Evolutionary conservation across 2,113 vertebrate species (phyloP).

Genomic region (Onychostoma macrolepis): DNA sequence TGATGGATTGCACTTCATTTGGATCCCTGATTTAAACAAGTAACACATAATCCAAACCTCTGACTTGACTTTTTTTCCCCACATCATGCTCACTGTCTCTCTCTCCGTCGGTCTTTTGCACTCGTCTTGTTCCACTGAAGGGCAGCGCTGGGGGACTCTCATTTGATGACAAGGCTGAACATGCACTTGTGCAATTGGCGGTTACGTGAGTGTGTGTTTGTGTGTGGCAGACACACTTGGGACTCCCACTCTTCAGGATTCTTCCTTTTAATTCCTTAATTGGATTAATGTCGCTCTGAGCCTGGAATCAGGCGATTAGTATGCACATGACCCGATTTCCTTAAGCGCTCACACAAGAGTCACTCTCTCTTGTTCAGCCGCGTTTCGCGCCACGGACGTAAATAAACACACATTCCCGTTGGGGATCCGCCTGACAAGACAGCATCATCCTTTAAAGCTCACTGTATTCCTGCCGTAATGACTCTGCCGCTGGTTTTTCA

Average conservation of each 20-base stretch:
- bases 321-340: constrained; percentile 61
- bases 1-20: constrained; percentile 60
- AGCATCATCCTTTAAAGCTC: constrained; percentile 26
- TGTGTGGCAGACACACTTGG: constrained; percentile 47
- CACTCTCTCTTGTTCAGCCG: constrained; percentile 15
- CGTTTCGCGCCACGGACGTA: constrained; percentile 18
- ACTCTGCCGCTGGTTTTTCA: constrained; percentile 4
- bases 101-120: neutral
- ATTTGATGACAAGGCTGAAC: constrained; percentile 47
- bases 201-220: neutral
- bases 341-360: constrained; percentile 39
- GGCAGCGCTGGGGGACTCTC: constrained; percentile 41
- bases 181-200: constrained; percentile 23
- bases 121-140: constrained; percentile 20
- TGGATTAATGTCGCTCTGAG: constrained; percentile 56
- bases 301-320: constrained; percentile 49
- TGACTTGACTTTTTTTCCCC: constrained; percentile 12
- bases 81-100: constrained; percentile 3
- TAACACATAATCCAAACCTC: constrained; percentile 49
- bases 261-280: constrained; percentile 61
- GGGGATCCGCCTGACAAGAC: constrained; percentile 28
- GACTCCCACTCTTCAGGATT: constrained; percentile 53
- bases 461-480: constrained; percentile 22
- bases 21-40: constrained; percentile 49
- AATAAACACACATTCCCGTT: constrained; percentile 46